Evolutionary conservation across 2,888 invertebrate genomes (phyloP).

Genomic region (Thumatha senex): DNA sequence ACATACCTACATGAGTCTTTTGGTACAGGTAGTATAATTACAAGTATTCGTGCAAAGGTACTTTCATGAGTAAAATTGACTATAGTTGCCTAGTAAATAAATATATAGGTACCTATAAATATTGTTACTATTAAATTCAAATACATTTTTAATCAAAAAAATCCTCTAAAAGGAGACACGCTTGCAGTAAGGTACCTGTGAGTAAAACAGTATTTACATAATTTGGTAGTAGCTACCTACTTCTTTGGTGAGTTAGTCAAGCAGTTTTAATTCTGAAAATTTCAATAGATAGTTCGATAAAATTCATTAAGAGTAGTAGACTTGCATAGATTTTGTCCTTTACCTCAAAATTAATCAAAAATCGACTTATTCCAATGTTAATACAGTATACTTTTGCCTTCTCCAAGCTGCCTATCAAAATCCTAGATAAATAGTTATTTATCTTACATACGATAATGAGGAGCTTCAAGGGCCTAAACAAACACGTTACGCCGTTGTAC

Average conservation of each 20-base stretch:
- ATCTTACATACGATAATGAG: slow-evolving; percentile 30
- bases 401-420: slow-evolving; percentile 33
- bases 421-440: slow-evolving; percentile 22
- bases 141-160: too few species aligned
- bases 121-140: too few species aligned
- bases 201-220: background rate
- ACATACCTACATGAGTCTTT: too few species aligned
- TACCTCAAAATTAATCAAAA: slow-evolving; percentile 9
- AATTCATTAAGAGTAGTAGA: background rate
- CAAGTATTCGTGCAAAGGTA: too few species aligned
- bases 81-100: background rate
- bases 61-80: background rate
- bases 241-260: slow-evolving; percentile 29
- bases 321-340: background rate
- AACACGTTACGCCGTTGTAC: too few species aligned
- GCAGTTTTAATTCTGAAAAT: slow-evolving; percentile 1
- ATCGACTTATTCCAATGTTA: slow-evolving; percentile 12
- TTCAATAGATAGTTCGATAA: background rate
- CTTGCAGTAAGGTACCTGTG: background rate
- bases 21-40: too few species aligned
- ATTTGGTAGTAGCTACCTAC: slow-evolving; percentile 10
- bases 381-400: slow-evolving; percentile 17
- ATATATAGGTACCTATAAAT: background rate
- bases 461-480: background rate
- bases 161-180: too few species aligned